Evolutionary conservation across 2,888 invertebrate species (phyloP), one percentile per base, ranked within the genome.

Genomic region (Rapana venosa): DNA sequence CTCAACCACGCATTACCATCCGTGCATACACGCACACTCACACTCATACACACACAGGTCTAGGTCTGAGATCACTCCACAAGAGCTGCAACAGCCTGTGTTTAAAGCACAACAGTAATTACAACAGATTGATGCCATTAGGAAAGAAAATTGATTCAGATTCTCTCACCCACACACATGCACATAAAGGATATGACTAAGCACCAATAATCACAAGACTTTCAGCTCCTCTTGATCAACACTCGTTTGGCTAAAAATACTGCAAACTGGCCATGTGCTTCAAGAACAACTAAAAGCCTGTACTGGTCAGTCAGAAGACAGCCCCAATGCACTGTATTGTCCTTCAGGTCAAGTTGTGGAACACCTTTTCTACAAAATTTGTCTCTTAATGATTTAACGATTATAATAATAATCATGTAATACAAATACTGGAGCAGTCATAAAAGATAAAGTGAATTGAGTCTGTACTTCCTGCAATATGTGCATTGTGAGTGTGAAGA

Each of bases 31-130:
- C n/a, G 8, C 74, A 74, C 11, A 47, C n/a, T 26, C n/a, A 74
- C 74, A 74, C n/a, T n/a, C n/a, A 11, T n/a, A 26, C n/a, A n/a
- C n/a, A n/a, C n/a, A n/a, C 26, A 74, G 8, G 47, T 47, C 47
- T 47, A 47, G 17, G 13, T 13, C 66, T 13, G 66, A 26, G 35
- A n/a, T 58, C 85, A 35, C 81, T 85, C 30, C 47, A 26, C 20
- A 83, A 30, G 58, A 58, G 30, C 58, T 32, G n/a, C 85, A 47
- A 58, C 22, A 30, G 56, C 56, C 58, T 58, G 47, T 26, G 36
- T 30, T 30, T 85, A n/a, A 85, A 85, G 85, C 58, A 85, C n/a
- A n/a, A 58, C 22, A 85, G 17, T 8, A 30, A 79, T 79, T 79
- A 79, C 17, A 32, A 79, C 22, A 1, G n/a, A 74, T 74, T 13